Evolutionary conservation across 2,797 vertebrate species (phyloP), one percentile per base, ranked within the genome.

Genomic region (Amniataba percoides): DNA sequence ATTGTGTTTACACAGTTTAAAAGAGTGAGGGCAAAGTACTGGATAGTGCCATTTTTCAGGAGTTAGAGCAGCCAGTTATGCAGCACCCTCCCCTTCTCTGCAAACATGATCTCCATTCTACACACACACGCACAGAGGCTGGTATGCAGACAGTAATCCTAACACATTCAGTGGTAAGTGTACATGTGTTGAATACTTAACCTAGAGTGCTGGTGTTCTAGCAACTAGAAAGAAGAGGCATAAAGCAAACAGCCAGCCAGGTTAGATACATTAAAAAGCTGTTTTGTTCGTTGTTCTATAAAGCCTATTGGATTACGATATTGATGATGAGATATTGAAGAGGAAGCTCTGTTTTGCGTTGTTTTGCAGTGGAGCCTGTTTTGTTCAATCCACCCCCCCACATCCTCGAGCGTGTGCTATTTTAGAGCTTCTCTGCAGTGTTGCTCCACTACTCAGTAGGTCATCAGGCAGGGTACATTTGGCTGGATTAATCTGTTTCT

Each of bases 91-190:
- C 66, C 64, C 19, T 43, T 14, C 59, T 52, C 31, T 69, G 48
- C 82, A 85, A 86, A 84, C 77, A 74, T 25, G 48, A 80, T 81
- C 74, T 78, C 79, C 48, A 78, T 78, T 87, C 72, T 58, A 57
- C 60, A 65, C 59, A 52, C 74, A 43, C 12, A 86, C 43, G 51
- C 61, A 71, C 49, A 74, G 21, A 55, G 60, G 59, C 67, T 69
- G 87, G 85, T 85, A 90, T 88, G 87, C 77, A 87, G 85, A 85
- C 84, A 21, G 67, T 68, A 75, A 87, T 86, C 84, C 68, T 60
- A 59, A 78, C 61, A 23, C 73, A 80, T 74, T 72, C 71, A 52
- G n/a, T 39, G 27, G 36, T 66, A 31, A 14, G 52, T 57, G 36
- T 78, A 59, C 61, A 71, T 75, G 71, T 71, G 67, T 59, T 68